Evolutionary conservation across 2,113 vertebrate species (phyloP).

Genomic region (Marmota flaviventris): DNA sequence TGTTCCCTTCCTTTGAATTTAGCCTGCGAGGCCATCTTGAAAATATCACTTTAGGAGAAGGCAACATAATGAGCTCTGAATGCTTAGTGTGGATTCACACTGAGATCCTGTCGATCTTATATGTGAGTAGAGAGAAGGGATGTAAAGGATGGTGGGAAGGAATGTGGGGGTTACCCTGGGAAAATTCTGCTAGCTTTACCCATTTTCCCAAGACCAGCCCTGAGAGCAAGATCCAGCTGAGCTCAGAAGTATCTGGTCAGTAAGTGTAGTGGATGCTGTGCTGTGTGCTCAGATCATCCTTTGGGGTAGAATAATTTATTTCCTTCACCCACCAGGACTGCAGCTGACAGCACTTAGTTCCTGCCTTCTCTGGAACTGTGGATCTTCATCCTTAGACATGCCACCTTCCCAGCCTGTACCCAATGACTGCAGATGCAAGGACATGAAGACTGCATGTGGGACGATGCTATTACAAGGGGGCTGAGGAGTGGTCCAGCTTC

Average conservation of each 20-base stretch:
- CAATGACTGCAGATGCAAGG: too few species aligned
- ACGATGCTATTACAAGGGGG: too few species aligned
- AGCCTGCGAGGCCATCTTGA: background rate
- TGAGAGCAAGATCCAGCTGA: background rate
- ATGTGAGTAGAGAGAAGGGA: background rate
- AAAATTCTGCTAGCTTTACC: background rate
- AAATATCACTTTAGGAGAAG: background rate
- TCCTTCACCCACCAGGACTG: background rate
- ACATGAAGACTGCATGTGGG: background rate
- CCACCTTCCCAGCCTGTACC: background rate
- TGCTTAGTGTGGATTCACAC: background rate
- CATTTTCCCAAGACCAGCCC: background rate
- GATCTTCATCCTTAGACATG: background rate
- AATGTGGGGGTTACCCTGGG: background rate
- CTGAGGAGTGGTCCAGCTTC: too few species aligned
- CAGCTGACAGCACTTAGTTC: background rate
- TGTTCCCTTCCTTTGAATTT: background rate
- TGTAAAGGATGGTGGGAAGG: background rate
- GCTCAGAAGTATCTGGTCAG: background rate
- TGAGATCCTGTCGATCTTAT: background rate
- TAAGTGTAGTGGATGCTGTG: background rate
- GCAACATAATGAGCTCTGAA: background rate
- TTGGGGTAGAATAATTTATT: background rate
- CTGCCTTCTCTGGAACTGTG: background rate
- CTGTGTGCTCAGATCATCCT: background rate